Conservation (phyloP, 2,797 vertebrate genomes). For the Chaetophractus vellerosus region DNA sequence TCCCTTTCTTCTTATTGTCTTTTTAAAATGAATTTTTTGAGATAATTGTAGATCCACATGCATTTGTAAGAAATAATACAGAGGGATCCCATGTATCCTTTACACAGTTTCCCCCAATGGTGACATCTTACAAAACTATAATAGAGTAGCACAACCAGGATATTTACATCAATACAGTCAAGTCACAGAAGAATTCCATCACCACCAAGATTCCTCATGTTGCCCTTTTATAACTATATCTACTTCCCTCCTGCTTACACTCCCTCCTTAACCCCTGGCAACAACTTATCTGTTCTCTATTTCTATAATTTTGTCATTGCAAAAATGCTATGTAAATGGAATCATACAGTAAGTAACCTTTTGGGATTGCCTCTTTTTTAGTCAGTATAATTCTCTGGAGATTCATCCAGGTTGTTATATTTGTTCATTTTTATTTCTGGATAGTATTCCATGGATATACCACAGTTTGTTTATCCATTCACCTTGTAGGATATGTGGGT, state of each 20-base stretch:
- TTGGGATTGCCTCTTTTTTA: background rate
- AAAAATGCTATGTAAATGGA: background rate
- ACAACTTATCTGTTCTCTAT: background rate
- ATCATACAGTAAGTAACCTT: background rate
- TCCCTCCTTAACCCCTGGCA: background rate
- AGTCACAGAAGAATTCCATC: background rate
- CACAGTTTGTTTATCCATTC: too few species aligned
- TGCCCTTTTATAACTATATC: background rate
- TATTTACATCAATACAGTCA: background rate
- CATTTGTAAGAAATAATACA: background rate
- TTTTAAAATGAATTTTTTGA: background rate
- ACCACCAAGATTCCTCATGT: background rate
- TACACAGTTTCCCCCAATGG: background rate
- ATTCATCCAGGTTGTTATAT: background rate
- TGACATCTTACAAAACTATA: background rate
- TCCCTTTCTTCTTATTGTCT: background rate
- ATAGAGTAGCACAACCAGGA: background rate
- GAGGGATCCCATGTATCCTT: background rate
- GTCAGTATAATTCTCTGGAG: background rate
- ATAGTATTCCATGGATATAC: too few species aligned
- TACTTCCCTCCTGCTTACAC: background rate
- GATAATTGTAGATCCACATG: background rate
- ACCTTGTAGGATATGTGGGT: too few species aligned
- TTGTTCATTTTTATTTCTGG: background rate
- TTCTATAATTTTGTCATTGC: background rate